Percentiles rank a stretch among this genome's conserved stretches.
Conservation (phyloP, 2,113 vertebrate genomes). For the Dissostichus mawsoni region DNA sequence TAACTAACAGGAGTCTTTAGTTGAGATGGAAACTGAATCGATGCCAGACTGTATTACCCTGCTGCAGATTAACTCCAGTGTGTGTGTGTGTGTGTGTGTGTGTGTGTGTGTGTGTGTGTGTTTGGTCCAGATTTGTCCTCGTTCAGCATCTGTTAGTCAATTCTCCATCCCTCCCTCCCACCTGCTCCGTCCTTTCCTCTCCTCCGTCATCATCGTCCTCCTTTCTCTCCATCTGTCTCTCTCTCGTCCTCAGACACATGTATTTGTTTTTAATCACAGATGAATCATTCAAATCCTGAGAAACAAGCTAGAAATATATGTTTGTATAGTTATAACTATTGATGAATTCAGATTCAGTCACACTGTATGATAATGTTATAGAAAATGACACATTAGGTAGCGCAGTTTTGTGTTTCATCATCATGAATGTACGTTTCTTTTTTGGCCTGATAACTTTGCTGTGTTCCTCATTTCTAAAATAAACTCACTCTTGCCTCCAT, state of each 20-base stretch:
- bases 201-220: background rate
- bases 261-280: background rate
- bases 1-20: slow-evolving; percentile 5
- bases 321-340: too few species aligned
- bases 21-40: background rate
- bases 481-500: background rate
- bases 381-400: too few species aligned
- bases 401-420: background rate
- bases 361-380: too few species aligned
- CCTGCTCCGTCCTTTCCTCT: slow-evolving; percentile 2
- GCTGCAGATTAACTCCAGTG: slow-evolving; percentile 25
- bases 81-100: slow-evolving; percentile 14
- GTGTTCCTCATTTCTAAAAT: background rate
- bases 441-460: background rate
- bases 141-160: slow-evolving; percentile 49
- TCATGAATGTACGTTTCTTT: background rate
- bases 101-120: slow-evolving; percentile 11
- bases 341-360: too few species aligned
- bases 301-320: too few species aligned
- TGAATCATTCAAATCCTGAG: too few species aligned
- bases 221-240: background rate
- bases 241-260: background rate
- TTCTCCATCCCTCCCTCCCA: slow-evolving; percentile 6
- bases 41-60: slow-evolving; percentile 1
- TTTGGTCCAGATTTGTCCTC: slow-evolving; percentile 30